Evolutionary conservation across 37 sponge, comb jelly and placozoan species (phyloP).

Genomic region (Beroe forskalii): DNA sequence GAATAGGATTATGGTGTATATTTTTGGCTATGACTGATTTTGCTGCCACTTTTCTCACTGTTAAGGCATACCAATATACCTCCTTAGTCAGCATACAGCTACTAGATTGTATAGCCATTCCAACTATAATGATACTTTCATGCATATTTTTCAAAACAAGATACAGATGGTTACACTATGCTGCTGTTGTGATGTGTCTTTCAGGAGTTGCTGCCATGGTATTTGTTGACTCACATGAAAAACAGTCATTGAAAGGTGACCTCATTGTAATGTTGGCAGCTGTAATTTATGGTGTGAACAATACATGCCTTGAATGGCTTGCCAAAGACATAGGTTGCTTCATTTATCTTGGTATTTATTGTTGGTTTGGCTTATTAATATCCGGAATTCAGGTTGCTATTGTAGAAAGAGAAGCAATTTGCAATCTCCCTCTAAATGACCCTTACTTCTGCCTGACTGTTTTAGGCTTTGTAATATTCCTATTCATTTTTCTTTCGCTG

Average conservation of each 20-base stretch:
- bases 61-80: slow-evolving; percentile 56
- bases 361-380: slow-evolving; percentile 35
- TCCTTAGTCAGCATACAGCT: slow-evolving; percentile 44
- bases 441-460: neutral
- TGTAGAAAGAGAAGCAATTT: neutral
- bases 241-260: slow-evolving; percentile 23
- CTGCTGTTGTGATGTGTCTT: slow-evolving; percentile 29
- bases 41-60: slow-evolving; percentile 35
- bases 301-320: slow-evolving; percentile 48
- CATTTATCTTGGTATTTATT: slow-evolving; percentile 25
- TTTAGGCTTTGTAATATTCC: slow-evolving; percentile 14
- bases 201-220: slow-evolving; percentile 36
- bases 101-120: slow-evolving; percentile 33
- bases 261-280: slow-evolving; percentile 1
- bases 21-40: slow-evolving; percentile 36
- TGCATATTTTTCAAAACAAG: neutral
- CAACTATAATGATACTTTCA: slow-evolving; percentile 60
- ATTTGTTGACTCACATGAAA: slow-evolving; percentile 58
- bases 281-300: slow-evolving; percentile 29
- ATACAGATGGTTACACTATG: slow-evolving; percentile 7
- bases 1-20: slow-evolving; percentile 31
- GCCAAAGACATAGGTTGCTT: slow-evolving; percentile 44
- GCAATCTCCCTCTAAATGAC: neutral
- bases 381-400: slow-evolving; percentile 41
- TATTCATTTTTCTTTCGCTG: slow-evolving; percentile 36